Percentiles rank a stretch among this genome's conserved stretches.
Conservation (phyloP, 2,888 invertebrate species). For the Brassicogethes aeneus region DNA sequence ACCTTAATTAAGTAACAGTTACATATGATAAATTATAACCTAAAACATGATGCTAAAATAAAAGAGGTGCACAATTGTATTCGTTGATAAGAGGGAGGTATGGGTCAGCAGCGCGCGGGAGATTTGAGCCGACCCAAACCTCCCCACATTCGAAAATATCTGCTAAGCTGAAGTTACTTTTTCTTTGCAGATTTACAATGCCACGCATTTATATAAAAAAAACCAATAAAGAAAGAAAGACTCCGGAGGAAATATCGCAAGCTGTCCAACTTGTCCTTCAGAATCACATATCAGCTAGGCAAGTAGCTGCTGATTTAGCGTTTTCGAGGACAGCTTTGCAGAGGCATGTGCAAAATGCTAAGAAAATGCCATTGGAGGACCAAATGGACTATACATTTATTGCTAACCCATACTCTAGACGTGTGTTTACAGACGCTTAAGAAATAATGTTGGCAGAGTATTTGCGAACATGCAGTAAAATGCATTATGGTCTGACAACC, state of each 20-base stretch:
- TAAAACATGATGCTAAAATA: background rate
- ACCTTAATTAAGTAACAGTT: background rate
- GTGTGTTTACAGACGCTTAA: constrained; percentile 7
- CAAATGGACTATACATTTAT: too few species aligned
- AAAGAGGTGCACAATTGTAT: background rate
- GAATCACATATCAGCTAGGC: too few species aligned
- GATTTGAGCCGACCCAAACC: background rate
- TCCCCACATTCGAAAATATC: background rate
- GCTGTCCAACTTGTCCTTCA: too few species aligned
- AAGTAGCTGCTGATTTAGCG: too few species aligned
- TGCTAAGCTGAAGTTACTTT: background rate
- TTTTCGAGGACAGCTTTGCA: too few species aligned
- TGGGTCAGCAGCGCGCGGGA: constrained; percentile 1
- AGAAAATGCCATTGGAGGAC: too few species aligned
- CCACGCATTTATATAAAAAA: constrained; percentile 1
- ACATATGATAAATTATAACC: background rate
- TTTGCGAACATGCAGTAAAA: constrained; percentile 5
- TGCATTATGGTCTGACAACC: constrained; percentile 20
- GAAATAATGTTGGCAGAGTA: constrained; percentile 8
- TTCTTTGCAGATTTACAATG: background rate
- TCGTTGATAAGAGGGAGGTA: background rate
- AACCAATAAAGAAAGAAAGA: too few species aligned
- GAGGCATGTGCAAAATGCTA: too few species aligned
- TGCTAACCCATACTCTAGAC: too few species aligned
- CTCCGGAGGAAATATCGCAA: background rate